Conservation (phyloP, 35 echinoderm and acorn worm genomes). For the Lytechinus pictus region DNA sequence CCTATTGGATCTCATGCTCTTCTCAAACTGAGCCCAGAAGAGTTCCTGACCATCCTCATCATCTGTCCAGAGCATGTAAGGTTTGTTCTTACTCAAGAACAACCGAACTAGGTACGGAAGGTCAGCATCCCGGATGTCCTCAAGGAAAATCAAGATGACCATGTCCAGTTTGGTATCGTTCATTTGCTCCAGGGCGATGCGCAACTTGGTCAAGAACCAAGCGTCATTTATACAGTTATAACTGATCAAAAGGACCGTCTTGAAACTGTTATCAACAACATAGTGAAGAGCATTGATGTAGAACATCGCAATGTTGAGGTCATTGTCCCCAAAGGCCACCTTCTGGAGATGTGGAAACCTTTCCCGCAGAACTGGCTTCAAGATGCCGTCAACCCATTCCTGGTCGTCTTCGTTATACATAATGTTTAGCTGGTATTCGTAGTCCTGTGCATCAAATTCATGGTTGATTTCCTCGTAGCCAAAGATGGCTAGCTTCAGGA, state of each 20-base stretch:
- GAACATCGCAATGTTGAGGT: slow-evolving; percentile 26
- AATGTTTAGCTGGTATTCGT: slow-evolving; percentile 6
- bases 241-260: slow-evolving; percentile 12
- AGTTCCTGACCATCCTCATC: slow-evolving; percentile 33
- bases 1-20: slow-evolving; percentile 19
- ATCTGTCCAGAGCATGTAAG: not conserved
- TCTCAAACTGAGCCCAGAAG: slow-evolving; percentile 25
- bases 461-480: not conserved
- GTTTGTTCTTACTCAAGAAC: slow-evolving; percentile 28
- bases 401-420: not conserved
- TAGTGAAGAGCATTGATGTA: slow-evolving; percentile 29
- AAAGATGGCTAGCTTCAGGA: slow-evolving; percentile 12
- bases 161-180: slow-evolving; percentile 33
- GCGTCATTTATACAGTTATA: not conserved
- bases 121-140: slow-evolving; percentile 22
- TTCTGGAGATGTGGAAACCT: slow-evolving; percentile 16
- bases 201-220: slow-evolving; percentile 20
- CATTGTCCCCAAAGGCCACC: not conserved
- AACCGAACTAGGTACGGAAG: not conserved
- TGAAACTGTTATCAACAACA: not conserved
- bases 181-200: not conserved
- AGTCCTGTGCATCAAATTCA: not conserved
- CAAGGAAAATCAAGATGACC: not conserved
- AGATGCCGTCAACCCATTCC: not conserved
- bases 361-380: not conserved